A percentile compares a stretch with the other conserved stretches of the same genome.
Conservation (phyloP, 2,888 invertebrate genomes). For the Mystacides longicornis region DNA sequence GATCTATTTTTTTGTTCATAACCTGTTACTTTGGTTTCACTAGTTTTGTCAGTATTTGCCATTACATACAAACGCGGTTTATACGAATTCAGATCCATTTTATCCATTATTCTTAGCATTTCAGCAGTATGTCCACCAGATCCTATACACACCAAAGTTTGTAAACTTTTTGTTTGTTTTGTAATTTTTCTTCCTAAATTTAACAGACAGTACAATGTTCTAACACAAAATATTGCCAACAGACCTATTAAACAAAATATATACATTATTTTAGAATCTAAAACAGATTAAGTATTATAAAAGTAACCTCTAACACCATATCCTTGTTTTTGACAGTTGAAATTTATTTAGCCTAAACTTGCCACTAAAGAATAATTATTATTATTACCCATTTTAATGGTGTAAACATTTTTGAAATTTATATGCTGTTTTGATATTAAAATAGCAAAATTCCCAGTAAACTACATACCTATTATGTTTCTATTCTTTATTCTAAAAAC, state of each 20-base stretch:
- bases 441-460: too few relatives aligned
- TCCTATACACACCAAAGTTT: conserved; percentile 60
- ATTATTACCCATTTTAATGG: too few relatives aligned
- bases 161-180: conserved; percentile 27
- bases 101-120: conserved; percentile 66
- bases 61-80: conserved; percentile 69
- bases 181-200: neutral
- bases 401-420: too few relatives aligned
- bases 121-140: conserved; percentile 95
- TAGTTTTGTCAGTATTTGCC: conserved; percentile 71
- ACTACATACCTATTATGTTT: too few relatives aligned
- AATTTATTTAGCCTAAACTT: too few relatives aligned
- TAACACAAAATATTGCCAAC: neutral
- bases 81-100: conserved; percentile 57
- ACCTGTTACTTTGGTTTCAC: conserved; percentile 58
- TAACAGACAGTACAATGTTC: neutral
- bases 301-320: too few relatives aligned
- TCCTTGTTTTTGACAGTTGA: too few relatives aligned
- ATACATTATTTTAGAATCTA: too few relatives aligned
- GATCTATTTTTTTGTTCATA: conserved; percentile 35
- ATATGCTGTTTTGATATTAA: too few relatives aligned
- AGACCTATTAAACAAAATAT: neutral
- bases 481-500: too few relatives aligned
- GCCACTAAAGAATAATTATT: too few relatives aligned
- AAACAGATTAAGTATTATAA: neutral